phyloP scores from a whole-genome alignment of 2,888 invertebrate genomes.

The Aelia acuminata region DNA sequence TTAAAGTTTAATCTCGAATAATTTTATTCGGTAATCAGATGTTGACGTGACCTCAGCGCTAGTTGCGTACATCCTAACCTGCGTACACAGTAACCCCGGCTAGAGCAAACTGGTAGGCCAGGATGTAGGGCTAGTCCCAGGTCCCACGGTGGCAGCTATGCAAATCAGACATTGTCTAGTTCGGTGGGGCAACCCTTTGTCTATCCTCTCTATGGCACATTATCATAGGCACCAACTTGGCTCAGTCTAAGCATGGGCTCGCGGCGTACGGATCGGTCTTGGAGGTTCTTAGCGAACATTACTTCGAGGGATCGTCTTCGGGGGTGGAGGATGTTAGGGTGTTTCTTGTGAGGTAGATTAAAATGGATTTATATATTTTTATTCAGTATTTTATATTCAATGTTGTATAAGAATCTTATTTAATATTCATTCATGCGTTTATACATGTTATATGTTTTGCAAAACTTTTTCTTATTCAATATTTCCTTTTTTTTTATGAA shows the following conservation, averaged over 20 bases:
- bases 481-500: no score
- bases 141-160: conserved; percentile 48
- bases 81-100: neutral
- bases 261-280: neutral
- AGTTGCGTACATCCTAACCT: neutral
- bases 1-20: no score
- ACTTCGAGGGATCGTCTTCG: neutral
- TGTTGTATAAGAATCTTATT: no score
- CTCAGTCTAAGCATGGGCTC: neutral
- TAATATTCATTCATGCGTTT: no score
- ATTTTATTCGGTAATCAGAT: no score
- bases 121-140: neutral
- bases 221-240: neutral
- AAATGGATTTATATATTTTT: neutral
- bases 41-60: neutral
- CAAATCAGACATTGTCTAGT: conserved; percentile 37
- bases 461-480: no score
- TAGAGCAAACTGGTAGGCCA: neutral
- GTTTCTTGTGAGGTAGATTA: neutral
- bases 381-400: neutral
- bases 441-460: no score
- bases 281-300: neutral
- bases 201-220: neutral
- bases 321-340: neutral
- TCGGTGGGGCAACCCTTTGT: conserved; percentile 40